Evolutionary conservation across 1,140 invertebrate species (phyloP).

Genomic region (Adoxophyes honmai): DNA sequence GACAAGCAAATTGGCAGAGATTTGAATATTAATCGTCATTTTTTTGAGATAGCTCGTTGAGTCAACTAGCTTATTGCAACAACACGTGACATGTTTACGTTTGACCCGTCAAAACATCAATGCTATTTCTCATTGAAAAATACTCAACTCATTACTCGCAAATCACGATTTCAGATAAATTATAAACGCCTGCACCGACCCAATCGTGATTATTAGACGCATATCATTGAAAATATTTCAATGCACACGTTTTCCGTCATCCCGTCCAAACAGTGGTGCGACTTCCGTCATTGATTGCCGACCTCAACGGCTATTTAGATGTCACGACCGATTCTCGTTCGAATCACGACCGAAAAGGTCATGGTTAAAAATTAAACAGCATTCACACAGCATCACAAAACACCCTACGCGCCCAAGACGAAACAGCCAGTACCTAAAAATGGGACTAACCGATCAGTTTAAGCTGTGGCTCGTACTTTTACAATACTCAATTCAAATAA

Average conservation of each 20-base stretch:
- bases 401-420: not conserved
- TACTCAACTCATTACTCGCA: not conserved
- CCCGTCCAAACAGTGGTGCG: conserved; percentile 7
- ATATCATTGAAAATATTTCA: conserved; percentile 32
- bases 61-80: too few species aligned
- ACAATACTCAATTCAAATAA: conserved; percentile 27
- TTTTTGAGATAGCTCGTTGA: too few species aligned
- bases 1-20: not conserved
- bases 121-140: not conserved
- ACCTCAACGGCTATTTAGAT: conserved; percentile 57
- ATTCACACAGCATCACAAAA: conserved; percentile 17
- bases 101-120: not conserved
- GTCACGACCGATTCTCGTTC: conserved; percentile 50
- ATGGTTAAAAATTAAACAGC: conserved; percentile 41
- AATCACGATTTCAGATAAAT: conserved; percentile 5
- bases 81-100: too few species aligned
- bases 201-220: conserved; percentile 20
- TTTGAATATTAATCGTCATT: not conserved
- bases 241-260: conserved; percentile 37
- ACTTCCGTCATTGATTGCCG: conserved; percentile 64
- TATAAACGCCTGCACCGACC: not conserved
- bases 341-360: conserved; percentile 59
- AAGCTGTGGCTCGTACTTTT: not conserved
- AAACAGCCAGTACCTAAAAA: not conserved
- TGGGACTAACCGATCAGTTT: not conserved